Percentiles rank a stretch among this genome's conserved stretches.
These are phyloP conservation scores for Chondrosia reniformis DNA, from an alignment of 37 sponge, comb jelly and placozoan genomes.

Conservation along the genomic window DNA sequence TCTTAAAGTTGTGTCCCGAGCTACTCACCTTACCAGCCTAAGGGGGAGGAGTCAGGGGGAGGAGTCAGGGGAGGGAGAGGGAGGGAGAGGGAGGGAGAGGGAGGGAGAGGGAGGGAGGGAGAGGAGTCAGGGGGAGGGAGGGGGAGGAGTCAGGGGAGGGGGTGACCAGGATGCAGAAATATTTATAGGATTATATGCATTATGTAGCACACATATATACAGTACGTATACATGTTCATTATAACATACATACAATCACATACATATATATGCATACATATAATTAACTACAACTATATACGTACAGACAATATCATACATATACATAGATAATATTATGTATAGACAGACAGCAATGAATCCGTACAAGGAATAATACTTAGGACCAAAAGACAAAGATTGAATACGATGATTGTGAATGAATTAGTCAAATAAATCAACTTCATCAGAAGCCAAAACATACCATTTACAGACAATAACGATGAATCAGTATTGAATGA, in stretches of 20 bases:
- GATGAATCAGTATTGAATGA: no score
- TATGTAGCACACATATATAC: neutral
- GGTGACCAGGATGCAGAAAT: no score
- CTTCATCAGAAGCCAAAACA: no score
- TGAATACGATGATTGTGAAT: no score
- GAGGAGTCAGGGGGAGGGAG: neutral
- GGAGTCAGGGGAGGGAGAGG: no score
- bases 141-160: neutral
- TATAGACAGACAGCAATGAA: conserved; percentile 6
- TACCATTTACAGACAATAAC: no score
- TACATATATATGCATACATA: neutral
- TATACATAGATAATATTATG: neutral
- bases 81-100: neutral
- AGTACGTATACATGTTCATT: neutral
- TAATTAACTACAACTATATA: neutral
- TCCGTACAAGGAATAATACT: no score
- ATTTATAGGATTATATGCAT: neutral
- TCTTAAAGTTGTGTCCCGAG: conserved; percentile 48
- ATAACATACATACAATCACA: neutral
- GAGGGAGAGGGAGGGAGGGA: neutral
- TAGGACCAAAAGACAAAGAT: no score
- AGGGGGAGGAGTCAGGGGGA: no score
- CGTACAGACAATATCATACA: neutral
- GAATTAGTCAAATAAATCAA: no score
- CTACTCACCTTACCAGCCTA: no score